A percentile compares a stretch with the other conserved stretches of the same genome.
phyloP scores from a whole-genome alignment of 2,888 invertebrate genomes.

The Brenthis ino region DNA sequence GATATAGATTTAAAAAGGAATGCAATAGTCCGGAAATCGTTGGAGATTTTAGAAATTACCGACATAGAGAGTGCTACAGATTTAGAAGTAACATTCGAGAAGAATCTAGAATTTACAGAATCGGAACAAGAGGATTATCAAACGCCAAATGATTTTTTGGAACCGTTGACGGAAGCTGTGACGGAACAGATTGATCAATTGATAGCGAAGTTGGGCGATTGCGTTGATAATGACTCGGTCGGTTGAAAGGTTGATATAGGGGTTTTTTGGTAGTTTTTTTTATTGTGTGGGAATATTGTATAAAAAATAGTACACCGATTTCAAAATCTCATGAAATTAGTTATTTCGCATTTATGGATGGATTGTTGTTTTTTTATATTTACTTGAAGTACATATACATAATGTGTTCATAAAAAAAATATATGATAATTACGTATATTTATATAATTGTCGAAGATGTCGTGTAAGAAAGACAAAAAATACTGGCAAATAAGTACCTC shows the following conservation, averaged over 20 bases:
- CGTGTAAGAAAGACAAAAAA: too few species aligned
- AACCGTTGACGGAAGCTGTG: slow-evolving; percentile 66
- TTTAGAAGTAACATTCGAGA: slow-evolving; percentile 67
- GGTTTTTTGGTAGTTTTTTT: not conserved
- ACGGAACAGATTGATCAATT: slow-evolving; percentile 70
- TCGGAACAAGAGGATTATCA: slow-evolving; percentile 64
- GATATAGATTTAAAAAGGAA: slow-evolving; percentile 41
- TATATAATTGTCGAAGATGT: too few species aligned
- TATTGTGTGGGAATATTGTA: not conserved
- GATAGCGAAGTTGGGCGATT: slow-evolving; percentile 67
- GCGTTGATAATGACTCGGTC: slow-evolving; percentile 46
- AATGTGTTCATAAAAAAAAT: too few species aligned
- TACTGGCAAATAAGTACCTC: too few species aligned
- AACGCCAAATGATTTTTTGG: slow-evolving; percentile 67
- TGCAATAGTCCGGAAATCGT: slow-evolving; percentile 57
- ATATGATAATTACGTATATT: too few species aligned
- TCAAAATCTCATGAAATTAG: too few species aligned
- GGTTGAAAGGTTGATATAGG: slow-evolving; percentile 5
- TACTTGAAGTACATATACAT: too few species aligned
- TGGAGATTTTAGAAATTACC: slow-evolving; percentile 64
- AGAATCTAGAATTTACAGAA: slow-evolving; percentile 55
- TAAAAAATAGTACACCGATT: too few species aligned
- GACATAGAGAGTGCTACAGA: slow-evolving; percentile 51
- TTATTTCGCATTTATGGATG: too few species aligned
- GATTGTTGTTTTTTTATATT: too few species aligned